Conservation (phyloP, 2,888 invertebrate genomes). For the Leucania comma region DNA sequence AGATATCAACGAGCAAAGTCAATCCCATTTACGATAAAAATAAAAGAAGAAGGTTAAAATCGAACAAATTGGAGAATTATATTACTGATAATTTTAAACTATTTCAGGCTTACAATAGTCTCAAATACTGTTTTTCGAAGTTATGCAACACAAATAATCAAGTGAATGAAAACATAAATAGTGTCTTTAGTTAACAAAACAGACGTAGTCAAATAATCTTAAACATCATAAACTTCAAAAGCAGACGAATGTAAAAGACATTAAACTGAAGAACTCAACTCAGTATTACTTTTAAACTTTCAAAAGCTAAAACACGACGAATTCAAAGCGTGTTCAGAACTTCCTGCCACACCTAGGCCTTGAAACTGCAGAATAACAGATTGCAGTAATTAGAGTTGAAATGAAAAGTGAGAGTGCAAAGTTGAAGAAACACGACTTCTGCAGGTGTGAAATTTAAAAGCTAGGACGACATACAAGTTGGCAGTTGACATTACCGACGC, state of each 20-base stretch:
- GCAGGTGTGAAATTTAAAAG: constrained; percentile 24
- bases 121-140: not conserved
- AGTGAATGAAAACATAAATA: no score
- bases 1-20: not conserved
- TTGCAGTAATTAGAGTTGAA: constrained; percentile 21
- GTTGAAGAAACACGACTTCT: constrained; percentile 1
- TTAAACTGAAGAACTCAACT: constrained; percentile 17
- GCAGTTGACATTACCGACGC: constrained; percentile 15
- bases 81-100: not conserved
- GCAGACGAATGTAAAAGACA: constrained; percentile 3
- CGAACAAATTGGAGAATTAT: not conserved
- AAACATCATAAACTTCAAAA: constrained; percentile 7
- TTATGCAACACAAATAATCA: not conserved
- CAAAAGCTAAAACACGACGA: not conserved
- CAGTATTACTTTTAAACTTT: constrained; percentile 13
- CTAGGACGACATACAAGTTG: constrained; percentile 27
- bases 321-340: constrained; percentile 10
- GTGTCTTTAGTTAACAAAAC: not conserved
- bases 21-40: not conserved
- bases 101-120: not conserved
- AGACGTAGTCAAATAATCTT: not conserved
- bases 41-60: constrained; percentile 3
- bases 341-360: constrained; percentile 1
- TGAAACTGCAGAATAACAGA: constrained; percentile 25
- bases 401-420: constrained; percentile 29